A percentile compares a stretch with the other conserved stretches of the same genome.
Evolutionary conservation across 2,113 vertebrate species (phyloP).

Genomic region (Isichthys henryi): DNA sequence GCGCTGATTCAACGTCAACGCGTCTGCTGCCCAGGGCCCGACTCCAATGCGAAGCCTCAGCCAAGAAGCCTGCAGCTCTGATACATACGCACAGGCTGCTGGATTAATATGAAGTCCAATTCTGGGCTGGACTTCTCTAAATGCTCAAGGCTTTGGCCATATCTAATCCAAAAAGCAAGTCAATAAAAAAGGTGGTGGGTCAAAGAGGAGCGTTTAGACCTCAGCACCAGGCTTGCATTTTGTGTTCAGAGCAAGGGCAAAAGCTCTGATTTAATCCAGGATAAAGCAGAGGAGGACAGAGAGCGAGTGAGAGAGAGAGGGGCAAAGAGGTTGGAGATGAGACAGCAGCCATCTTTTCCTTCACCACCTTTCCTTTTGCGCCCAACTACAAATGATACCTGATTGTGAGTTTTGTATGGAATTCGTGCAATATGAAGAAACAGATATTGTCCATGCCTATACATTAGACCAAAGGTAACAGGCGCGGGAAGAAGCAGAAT

Average conservation of each 20-base stretch:
- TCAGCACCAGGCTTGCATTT: conserved; percentile 23
- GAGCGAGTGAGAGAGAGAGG: neutral
- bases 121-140: conserved; percentile 5
- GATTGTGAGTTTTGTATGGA: neutral
- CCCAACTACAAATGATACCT: neutral
- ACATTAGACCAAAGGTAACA: neutral
- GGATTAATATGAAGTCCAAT: neutral
- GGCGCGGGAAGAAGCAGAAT: neutral
- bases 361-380: neutral
- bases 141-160: neutral
- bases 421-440: neutral
- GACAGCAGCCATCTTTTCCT: neutral
- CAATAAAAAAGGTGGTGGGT: neutral
- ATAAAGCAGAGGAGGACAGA: conserved; percentile 18
- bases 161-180: neutral
- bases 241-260: conserved; percentile 23
- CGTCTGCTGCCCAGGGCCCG: neutral
- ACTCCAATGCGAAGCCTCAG: neutral
- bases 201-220: neutral
- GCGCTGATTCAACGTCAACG: neutral
- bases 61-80: neutral
- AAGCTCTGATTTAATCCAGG: conserved; percentile 27
- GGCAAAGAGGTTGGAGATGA: neutral
- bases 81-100: neutral
- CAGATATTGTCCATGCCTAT: neutral